Evolutionary conservation across 2,113 vertebrate genomes (phyloP).

Genomic region (Microcebus lehilahytsara): DNA sequence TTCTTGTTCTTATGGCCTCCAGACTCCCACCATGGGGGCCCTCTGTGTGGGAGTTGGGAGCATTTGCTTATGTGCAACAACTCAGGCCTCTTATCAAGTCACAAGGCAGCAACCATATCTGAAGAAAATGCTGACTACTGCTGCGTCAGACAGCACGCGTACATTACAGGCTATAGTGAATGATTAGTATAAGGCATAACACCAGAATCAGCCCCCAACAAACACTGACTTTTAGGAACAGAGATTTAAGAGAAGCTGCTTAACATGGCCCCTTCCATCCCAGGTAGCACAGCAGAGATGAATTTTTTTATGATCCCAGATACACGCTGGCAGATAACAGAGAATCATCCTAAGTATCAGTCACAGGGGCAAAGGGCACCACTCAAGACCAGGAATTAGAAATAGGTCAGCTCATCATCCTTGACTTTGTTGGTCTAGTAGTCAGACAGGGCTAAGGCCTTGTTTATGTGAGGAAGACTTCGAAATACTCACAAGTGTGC

Average conservation of each 20-base stretch:
- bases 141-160: too few species aligned
- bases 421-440: slow-evolving; percentile 83
- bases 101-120: too few species aligned
- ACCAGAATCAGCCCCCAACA: too few species aligned
- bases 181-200: too few species aligned
- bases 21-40: too few species aligned
- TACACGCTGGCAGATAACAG: fast-evolving
- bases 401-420: slow-evolving; percentile 83
- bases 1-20: too few species aligned
- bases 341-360: too few species aligned
- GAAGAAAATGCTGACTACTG: too few species aligned
- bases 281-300: fast-evolving
- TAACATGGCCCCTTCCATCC: fast-evolving
- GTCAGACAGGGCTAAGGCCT: slow-evolving; percentile 59
- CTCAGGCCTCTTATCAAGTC: too few species aligned
- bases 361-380: fast-evolving
- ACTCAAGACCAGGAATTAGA: slow-evolving; percentile 67
- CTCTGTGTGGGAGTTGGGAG: too few species aligned
- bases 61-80: too few species aligned
- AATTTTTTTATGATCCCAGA: background rate
- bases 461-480: slow-evolving; percentile 78
- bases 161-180: too few species aligned
- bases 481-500: slow-evolving; percentile 83
- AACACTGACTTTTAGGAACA: background rate
- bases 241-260: fast-evolving